phyloP scores from a whole-genome alignment of 2,888 invertebrate genomes.

The Perithous albicinctus region DNA sequence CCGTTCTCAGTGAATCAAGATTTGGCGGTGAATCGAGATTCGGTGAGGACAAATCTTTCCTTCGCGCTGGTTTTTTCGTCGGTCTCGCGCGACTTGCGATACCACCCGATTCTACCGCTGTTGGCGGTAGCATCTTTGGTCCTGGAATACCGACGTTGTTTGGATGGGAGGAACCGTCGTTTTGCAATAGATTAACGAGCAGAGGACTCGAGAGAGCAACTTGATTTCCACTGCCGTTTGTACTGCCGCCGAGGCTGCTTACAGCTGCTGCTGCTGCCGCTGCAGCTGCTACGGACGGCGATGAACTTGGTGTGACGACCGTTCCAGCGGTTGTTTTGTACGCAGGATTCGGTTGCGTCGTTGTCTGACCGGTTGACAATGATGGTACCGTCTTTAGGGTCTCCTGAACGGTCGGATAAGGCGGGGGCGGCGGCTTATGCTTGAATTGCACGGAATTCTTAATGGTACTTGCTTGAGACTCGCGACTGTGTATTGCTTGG shows the following conservation, averaged over 20 bases:
- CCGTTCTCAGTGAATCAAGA: slow-evolving; percentile 81
- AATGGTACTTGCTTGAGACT: slow-evolving; percentile 80
- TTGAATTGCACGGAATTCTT: slow-evolving; percentile 80
- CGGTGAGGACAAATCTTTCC: slow-evolving; percentile 81
- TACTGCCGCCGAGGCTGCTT: slow-evolving; percentile 71
- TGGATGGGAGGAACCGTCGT: slow-evolving; percentile 88
- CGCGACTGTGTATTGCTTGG: slow-evolving; percentile 93
- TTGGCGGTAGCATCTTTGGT: slow-evolving; percentile 82
- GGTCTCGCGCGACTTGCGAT: slow-evolving; percentile 79
- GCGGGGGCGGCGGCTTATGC: slow-evolving; percentile 84
- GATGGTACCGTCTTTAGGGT: slow-evolving; percentile 81
- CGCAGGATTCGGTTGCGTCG: slow-evolving; percentile 78
- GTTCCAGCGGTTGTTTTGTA: slow-evolving; percentile 75
- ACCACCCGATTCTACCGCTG: slow-evolving; percentile 77
- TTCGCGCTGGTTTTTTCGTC: slow-evolving; percentile 82
- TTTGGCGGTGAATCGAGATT: slow-evolving; percentile 78
- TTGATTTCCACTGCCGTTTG: slow-evolving; percentile 82
- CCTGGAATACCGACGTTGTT: slow-evolving; percentile 76
- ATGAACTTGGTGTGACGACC: slow-evolving; percentile 60
- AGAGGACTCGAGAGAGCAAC: slow-evolving; percentile 95
- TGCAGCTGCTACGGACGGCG: slow-evolving; percentile 45
- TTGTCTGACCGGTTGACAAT: slow-evolving; percentile 78
- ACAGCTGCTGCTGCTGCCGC: slow-evolving; percentile 50
- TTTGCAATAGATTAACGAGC: slow-evolving; percentile 96
- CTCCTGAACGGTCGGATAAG: slow-evolving; percentile 84